Conservation (phyloP, 2,797 vertebrate genomes). For the Botia kubotai region DNA sequence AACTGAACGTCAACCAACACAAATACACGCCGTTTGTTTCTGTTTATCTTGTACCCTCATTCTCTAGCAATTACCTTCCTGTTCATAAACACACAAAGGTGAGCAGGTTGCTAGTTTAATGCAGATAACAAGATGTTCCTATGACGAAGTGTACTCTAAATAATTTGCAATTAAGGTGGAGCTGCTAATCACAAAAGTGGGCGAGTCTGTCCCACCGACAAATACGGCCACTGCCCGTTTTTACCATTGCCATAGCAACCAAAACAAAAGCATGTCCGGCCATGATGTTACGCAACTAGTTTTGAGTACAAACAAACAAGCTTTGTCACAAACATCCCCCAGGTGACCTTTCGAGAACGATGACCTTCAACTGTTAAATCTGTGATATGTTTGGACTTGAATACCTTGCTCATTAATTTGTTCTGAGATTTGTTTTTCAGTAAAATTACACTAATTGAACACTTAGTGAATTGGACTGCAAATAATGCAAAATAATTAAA, state of each 20-base stretch:
- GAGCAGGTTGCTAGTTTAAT: background rate
- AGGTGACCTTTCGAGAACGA: background rate
- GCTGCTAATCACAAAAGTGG: background rate
- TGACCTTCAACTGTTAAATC: background rate
- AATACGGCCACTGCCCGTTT: background rate
- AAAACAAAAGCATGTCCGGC: background rate
- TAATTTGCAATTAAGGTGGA: background rate
- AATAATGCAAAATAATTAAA: slow-evolving; percentile 21
- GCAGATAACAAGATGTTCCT: background rate
- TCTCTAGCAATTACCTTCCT: background rate
- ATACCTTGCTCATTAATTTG: slow-evolving; percentile 5
- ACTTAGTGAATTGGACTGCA: slow-evolving; percentile 32
- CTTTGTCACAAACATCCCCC: background rate
- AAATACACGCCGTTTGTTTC: background rate
- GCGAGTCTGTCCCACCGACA: background rate
- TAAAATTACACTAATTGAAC: slow-evolving; percentile 10
- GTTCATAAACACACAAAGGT: background rate
- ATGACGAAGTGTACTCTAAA: background rate
- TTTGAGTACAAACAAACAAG: slow-evolving; percentile 18
- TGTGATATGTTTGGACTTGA: background rate
- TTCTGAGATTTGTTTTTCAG: slow-evolving; percentile 13
- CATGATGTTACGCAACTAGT: background rate
- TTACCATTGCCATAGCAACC: background rate
- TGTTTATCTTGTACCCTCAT: background rate
- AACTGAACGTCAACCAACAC: too few species aligned